Percentiles rank a stretch among this genome's conserved stretches.
Conservation (phyloP, 2,113 vertebrate genomes). For the Eudyptes chrysolophus region DNA sequence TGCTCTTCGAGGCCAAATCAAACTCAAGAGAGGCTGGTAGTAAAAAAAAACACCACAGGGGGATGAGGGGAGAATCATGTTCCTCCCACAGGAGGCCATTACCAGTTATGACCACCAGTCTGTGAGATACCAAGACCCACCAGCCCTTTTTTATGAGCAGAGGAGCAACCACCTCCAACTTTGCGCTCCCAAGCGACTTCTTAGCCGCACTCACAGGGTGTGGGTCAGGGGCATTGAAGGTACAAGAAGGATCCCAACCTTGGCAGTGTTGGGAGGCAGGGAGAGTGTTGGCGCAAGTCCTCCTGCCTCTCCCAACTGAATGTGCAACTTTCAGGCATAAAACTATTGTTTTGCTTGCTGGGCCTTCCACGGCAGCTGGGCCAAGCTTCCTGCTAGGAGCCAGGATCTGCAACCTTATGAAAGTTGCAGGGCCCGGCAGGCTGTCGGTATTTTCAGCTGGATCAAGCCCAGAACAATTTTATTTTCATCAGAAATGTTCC, state of each 20-base stretch:
- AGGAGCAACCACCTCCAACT: neutral
- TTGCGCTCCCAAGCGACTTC: neutral
- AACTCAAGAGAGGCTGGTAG: neutral
- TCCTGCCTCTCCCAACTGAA: neutral
- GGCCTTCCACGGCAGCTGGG: neutral
- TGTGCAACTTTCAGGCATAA: neutral
- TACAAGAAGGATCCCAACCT: neutral
- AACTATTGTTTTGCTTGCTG: constrained; percentile 44
- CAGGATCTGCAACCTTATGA: constrained; percentile 60
- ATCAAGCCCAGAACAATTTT: constrained; percentile 60
- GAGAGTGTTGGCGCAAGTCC: neutral
- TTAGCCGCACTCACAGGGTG: neutral
- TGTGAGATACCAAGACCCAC: neutral
- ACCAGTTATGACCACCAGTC: neutral
- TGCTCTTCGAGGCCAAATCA: neutral
- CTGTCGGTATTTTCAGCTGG: constrained; percentile 60
- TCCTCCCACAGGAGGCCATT: neutral
- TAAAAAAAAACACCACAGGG: neutral
- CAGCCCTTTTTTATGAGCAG: neutral
- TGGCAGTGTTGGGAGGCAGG: accelerated
- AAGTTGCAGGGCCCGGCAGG: constrained; percentile 53
- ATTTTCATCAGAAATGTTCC: constrained; percentile 68
- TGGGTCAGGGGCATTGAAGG: neutral
- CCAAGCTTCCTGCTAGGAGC: constrained; percentile 50
- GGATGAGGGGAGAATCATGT: neutral